Conservation (phyloP, 2,888 invertebrate genomes). For the Melanostoma scalare region DNA sequence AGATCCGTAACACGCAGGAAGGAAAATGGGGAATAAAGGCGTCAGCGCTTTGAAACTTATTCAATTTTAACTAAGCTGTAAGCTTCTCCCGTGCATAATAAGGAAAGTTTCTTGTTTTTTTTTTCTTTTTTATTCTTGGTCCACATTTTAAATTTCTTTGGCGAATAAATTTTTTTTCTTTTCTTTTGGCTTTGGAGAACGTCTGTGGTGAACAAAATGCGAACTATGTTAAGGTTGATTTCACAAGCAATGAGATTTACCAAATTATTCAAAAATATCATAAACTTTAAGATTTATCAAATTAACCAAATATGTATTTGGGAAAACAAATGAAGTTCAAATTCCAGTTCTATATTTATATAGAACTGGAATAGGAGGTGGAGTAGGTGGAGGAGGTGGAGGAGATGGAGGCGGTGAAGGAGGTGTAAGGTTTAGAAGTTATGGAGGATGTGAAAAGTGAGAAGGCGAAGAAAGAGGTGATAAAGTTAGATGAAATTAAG, state of each 20-base stretch:
- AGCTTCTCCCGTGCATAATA: constrained; percentile 73
- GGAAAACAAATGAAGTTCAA: too few relatives aligned
- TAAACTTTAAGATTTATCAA: too few relatives aligned
- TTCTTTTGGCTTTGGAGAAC: constrained; percentile 24
- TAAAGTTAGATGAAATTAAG: too few relatives aligned
- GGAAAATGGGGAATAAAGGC: constrained; percentile 65
- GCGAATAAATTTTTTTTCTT: constrained; percentile 28
- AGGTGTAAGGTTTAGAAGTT: too few relatives aligned
- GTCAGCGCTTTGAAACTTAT: constrained; percentile 74
- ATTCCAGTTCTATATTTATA: too few relatives aligned
- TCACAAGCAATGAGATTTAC: background rate
- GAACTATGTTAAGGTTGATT: background rate
- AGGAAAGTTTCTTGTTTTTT: constrained; percentile 63
- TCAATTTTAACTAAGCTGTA: constrained; percentile 74
- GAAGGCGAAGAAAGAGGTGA: too few relatives aligned
- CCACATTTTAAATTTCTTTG: constrained; percentile 49
- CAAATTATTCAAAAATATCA: too few relatives aligned
- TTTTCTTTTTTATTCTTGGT: constrained; percentile 41
- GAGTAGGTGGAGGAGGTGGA: too few relatives aligned
- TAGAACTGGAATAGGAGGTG: too few relatives aligned
- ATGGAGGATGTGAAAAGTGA: too few relatives aligned
- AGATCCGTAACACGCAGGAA: constrained; percentile 27
- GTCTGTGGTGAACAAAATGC: constrained; percentile 25
- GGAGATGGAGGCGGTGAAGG: too few relatives aligned
- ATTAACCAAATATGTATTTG: too few relatives aligned